Evolutionary conservation across 2,888 invertebrate genomes (phyloP), one percentile per base, ranked within the genome.

Genomic region (Erannis defoliaria): DNA sequence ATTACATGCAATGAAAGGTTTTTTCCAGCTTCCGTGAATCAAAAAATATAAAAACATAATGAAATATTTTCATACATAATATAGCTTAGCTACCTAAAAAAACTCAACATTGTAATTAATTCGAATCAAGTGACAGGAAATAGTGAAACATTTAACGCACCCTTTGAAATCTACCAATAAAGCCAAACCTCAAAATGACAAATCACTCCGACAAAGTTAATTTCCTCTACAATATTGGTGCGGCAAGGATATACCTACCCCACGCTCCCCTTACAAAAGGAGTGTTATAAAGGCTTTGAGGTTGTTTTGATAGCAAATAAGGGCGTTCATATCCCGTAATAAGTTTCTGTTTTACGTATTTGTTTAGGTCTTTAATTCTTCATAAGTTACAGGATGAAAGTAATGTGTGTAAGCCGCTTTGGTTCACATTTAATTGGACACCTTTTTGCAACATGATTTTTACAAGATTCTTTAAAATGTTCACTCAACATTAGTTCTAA

Each of bases 251-350:
- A 55, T 50, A 43, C 61, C 51, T 50, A 43, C 61, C 51, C 42
- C 33, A 35, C 31, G 35, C 49, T 33, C 57, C 54, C 45, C 45
- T 33, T 29, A 66, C 61, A 61, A 58, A 66, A 48, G 55, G 60
- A 50, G 45, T 54, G 60, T 55, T 45, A 59, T 59, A 65, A 68
- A 65, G 59, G 68, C 49, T 68, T 68, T 63, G 57, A 63, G 61
- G 55, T 60, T 66, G 55, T 66, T 66, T 60, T 68, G 60, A 62
- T 64, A 61, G 68, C 62, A 68, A 68, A 68, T 64, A 68, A 51
- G 64, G 62, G 55, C 57, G 55, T 62, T 65, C 56, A 65, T 65
- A 62, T 64, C 67, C 55, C 60, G 51, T 67, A 67, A 69, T 65
- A 65, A 65, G 66, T 67, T 65, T 51, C 63, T 29, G 55, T 57